Conservation (phyloP, 2,888 invertebrate species). For the Plebejus anna region DNA sequence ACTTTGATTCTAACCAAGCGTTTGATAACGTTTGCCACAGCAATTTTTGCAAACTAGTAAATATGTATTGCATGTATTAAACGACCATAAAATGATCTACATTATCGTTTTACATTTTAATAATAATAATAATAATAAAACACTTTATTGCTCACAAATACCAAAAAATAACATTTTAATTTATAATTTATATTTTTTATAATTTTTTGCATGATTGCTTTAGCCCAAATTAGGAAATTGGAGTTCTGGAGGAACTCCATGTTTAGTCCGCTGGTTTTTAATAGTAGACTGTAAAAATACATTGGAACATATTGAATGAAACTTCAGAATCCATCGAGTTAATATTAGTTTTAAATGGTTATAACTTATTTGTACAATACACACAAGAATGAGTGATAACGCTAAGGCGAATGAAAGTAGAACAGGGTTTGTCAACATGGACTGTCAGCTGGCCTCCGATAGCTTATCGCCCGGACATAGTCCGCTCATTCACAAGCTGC, state of each 20-base stretch:
- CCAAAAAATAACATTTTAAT: background rate
- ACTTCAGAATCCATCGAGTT: background rate
- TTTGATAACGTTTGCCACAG: background rate
- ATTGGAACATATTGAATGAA: background rate
- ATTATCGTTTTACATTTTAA: background rate
- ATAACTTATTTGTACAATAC: conserved; percentile 23
- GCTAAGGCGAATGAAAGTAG: conserved; percentile 68
- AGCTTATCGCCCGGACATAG: conserved; percentile 79
- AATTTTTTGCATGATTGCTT: background rate
- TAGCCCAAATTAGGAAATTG: background rate
- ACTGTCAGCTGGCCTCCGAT: conserved; percentile 77
- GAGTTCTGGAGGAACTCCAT: background rate
- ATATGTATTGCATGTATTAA: background rate
- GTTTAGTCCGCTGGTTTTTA: background rate
- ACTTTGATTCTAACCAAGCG: background rate
- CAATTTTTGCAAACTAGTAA: background rate
- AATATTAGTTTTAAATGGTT: background rate
- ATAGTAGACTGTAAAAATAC: background rate
- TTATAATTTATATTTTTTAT: background rate
- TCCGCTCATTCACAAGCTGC: conserved; percentile 77
- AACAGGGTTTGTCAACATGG: conserved; percentile 77
- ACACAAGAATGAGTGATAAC: conserved; percentile 48
- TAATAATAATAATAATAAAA: too few species aligned
- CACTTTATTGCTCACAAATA: too few species aligned
- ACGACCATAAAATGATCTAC: background rate